Conservation (phyloP, 2,888 invertebrate species). For the Bellardia pandia region DNA sequence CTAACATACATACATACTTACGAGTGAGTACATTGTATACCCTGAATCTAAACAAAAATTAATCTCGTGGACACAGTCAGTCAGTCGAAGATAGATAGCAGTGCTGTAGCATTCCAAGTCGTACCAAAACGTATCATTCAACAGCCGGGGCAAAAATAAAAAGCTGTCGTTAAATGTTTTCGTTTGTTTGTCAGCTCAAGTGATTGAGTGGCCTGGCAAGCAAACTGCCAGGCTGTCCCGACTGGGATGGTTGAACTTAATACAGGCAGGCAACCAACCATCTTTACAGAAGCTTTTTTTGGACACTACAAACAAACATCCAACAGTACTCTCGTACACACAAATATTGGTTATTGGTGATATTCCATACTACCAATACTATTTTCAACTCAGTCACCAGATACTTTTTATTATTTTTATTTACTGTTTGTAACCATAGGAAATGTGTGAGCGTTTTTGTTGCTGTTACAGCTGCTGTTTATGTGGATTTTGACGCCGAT, state of each 20-base stretch:
- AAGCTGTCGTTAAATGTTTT: constrained; percentile 68
- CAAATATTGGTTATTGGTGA: constrained; percentile 59
- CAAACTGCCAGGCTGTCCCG: constrained; percentile 29
- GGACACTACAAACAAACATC: constrained; percentile 62
- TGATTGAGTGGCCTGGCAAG: constrained; percentile 64
- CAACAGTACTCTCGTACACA: constrained; percentile 40
- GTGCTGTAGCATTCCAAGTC: constrained; percentile 32
- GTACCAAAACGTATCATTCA: constrained; percentile 37
- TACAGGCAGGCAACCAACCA: constrained; percentile 16
- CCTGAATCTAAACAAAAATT: constrained; percentile 47
- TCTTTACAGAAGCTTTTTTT: constrained; percentile 67
- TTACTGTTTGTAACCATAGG: constrained; percentile 63
- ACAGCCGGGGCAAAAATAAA: constrained; percentile 23
- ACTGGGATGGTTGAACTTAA: constrained; percentile 23
- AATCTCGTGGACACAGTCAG: constrained; percentile 47
- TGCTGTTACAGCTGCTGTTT: constrained; percentile 67
- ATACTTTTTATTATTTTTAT: constrained; percentile 16
- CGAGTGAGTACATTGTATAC: neutral
- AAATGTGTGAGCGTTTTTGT: constrained; percentile 70
- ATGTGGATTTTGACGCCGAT: constrained; percentile 72
- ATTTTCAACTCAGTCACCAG: neutral
- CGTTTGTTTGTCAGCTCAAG: constrained; percentile 66
- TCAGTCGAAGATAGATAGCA: constrained; percentile 13
- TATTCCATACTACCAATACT: constrained; percentile 36
- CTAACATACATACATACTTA: constrained; percentile 5